Percentiles rank a stretch among this genome's conserved stretches.
Conservation (phyloP, 2,888 invertebrate species). For the Drosophila nigricruria region DNA sequence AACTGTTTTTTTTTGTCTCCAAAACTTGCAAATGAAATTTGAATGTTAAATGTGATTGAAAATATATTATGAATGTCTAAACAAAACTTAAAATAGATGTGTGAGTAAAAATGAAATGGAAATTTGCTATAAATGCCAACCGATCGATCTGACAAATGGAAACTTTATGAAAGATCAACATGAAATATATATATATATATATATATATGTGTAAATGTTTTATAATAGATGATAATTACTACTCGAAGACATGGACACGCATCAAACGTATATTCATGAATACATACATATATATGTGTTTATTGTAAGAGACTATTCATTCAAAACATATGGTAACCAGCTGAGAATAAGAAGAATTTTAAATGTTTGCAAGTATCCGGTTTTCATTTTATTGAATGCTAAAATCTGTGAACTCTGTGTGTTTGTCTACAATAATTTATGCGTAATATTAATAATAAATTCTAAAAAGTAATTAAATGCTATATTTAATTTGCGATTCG, state of each 20-base stretch:
- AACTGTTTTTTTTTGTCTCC: neutral
- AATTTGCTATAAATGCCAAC: conserved; percentile 2
- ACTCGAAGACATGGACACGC: conserved; percentile 5
- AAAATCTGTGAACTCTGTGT: conserved; percentile 48
- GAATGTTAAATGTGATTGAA: conserved; percentile 55
- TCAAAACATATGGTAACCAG: neutral
- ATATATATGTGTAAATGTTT: conserved; percentile 10
- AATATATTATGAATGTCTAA: conserved; percentile 14
- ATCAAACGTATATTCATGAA: neutral
- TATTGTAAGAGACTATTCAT: conserved; percentile 13
- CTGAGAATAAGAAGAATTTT: neutral
- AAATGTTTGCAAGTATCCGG: conserved; percentile 28
- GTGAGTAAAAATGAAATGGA: neutral
- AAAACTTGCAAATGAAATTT: conserved; percentile 37
- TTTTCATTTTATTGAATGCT: conserved; percentile 61
- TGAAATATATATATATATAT: conserved; percentile 5
- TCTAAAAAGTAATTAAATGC: conserved; percentile 36
- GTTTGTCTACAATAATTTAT: conserved; percentile 68
- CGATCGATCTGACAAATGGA: neutral
- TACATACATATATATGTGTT: neutral
- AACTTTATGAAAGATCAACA: conserved; percentile 8
- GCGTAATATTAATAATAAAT: conserved; percentile 61
- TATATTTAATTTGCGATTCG: conserved; percentile 3
- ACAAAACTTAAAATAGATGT: neutral
- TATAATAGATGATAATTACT: conserved; percentile 8